Evolutionary conservation across 2,113 vertebrate genomes (phyloP), one percentile per base, ranked within the genome.

Genomic region (Hippocampus zosterae): DNA sequence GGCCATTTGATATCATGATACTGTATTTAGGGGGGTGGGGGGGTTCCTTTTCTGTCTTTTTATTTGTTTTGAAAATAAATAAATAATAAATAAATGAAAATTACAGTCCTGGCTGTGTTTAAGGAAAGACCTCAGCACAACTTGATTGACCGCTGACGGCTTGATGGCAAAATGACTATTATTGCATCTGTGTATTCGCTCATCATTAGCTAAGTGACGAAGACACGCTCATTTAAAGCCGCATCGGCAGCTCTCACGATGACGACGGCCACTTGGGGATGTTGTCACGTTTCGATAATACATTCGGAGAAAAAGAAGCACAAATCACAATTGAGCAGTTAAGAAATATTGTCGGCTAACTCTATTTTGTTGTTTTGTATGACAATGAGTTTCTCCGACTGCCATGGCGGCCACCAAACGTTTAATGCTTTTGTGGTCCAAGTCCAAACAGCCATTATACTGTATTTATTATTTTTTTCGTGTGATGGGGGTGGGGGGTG

Each of bases 81-180:
- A n/a, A 41, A 92, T 88, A 91, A 92, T 91, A 89, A 90, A 90
- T 89, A 85, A 88, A 57, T 27, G 27, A 23, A 92, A 92, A 93
- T 93, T 91, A 93, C 84, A 92, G 92, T 84, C 84, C 78, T 89
- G 77, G 63, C 88, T 91, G 88, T 90, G 82, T 90, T 92, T 92
- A 90, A 91, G 90, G 67, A 77, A 87, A 59, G 81, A 92, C 91
- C 92, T 91, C 89, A 29, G 92, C 90, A 91, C 91, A 93, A 21
- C 92, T 87, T 90, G 92, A 89, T 92, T 90, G 91, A 93, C 93
- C 94, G 93, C 93, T 94, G 95, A 95, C 95, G 93, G 91, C 88
- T 91, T 92, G 90, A 89, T 90, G 89, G 91, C 88, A 85, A 93
- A 92, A 93, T 92, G 88, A 93, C 90, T 90, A 92, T 92, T 91